Conservation (phyloP, 2,797 vertebrate species). For the Microctenopoma lineatum region DNA sequence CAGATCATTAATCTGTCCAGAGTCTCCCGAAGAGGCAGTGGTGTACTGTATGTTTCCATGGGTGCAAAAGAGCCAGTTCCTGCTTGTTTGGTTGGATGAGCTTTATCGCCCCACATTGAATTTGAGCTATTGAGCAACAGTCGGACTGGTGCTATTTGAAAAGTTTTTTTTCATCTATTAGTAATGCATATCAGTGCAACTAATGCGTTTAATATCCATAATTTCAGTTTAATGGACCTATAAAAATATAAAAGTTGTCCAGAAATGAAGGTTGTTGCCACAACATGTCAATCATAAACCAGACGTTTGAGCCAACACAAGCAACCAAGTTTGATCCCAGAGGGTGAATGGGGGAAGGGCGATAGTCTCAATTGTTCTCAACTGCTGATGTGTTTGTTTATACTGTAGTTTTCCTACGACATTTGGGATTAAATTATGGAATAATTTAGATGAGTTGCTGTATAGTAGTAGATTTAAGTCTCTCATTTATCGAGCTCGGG, state of each 20-base stretch:
- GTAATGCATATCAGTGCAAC: slow-evolving; percentile 12
- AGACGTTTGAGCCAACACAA: slow-evolving; percentile 40
- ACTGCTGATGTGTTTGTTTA: slow-evolving; percentile 33
- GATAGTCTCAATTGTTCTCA: slow-evolving; percentile 59
- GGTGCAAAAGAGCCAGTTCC: slow-evolving; percentile 10
- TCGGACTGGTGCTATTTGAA: slow-evolving; percentile 6
- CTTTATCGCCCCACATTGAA: slow-evolving; percentile 31
- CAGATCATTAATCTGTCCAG: slow-evolving; percentile 67
- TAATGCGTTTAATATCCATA: slow-evolving; percentile 26
- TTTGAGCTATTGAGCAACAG: slow-evolving; percentile 1
- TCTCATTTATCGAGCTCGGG: not conserved
- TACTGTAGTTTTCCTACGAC: slow-evolving; percentile 10
- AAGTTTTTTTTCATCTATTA: not conserved
- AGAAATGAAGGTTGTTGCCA: slow-evolving; percentile 45
- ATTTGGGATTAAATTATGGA: slow-evolving; percentile 5
- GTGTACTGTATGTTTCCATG: slow-evolving; percentile 24
- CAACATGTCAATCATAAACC: slow-evolving; percentile 50
- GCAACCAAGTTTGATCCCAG: slow-evolving; percentile 41
- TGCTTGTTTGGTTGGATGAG: slow-evolving; percentile 10
- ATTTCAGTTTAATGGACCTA: slow-evolving; percentile 54
- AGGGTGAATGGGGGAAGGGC: slow-evolving; percentile 23
- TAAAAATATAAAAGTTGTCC: slow-evolving; percentile 52
- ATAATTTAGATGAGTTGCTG: not conserved
- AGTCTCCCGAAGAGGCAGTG: slow-evolving; percentile 41
- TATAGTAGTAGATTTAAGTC: not conserved